These are phyloP conservation scores for Liparis tanakae DNA, from an alignment of 2,797 vertebrate species.

Conservation along the genomic window DNA sequence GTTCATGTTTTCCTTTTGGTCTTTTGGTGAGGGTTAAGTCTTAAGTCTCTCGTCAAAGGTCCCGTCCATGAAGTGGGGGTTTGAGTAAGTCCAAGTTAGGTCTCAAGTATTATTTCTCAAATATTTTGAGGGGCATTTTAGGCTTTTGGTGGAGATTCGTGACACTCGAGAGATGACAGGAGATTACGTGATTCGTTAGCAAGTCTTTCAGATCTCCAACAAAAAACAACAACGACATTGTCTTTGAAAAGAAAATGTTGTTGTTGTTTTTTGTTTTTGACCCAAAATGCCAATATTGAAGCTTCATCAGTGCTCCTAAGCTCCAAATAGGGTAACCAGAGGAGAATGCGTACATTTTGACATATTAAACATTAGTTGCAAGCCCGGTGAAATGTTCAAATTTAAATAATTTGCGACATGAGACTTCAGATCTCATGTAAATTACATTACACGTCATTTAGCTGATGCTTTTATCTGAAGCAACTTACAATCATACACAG, in stretches of 20 bases:
- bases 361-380: too few species aligned
- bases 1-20: conserved; percentile 12
- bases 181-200: background rate
- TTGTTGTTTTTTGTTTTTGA: background rate
- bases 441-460: too few species aligned
- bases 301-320: too few species aligned
- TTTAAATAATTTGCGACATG: too few species aligned
- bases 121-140: background rate
- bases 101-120: background rate
- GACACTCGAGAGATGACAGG: background rate
- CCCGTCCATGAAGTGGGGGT: background rate
- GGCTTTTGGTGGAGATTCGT: background rate
- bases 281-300: background rate
- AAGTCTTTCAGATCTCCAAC: background rate
- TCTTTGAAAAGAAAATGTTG: background rate
- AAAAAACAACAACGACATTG: too few species aligned
- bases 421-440: background rate
- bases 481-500: too few species aligned
- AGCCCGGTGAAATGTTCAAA: background rate
- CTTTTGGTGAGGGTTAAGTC: background rate
- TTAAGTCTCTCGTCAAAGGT: background rate
- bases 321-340: too few species aligned
- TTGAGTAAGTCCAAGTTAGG: background rate
- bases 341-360: too few species aligned
- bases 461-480: too few species aligned